These are phyloP conservation scores for Cotesia chilonis DNA, from an alignment of 1,140 invertebrate genomes.

Conservation along the genomic window DNA sequence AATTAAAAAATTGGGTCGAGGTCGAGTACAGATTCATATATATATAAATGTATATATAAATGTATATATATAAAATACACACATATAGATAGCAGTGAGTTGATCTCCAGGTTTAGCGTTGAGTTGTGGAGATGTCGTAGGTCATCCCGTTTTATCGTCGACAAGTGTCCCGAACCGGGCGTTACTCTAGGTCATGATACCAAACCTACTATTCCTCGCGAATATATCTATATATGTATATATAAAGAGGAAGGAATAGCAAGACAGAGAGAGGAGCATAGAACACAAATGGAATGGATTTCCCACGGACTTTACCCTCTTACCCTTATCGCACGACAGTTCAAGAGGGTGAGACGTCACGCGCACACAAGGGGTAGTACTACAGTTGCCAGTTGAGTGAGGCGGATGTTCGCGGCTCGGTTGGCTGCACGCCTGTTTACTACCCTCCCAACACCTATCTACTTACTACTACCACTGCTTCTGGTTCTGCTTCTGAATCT, in stretches of 20 bases:
- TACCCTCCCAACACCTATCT: conserved; percentile 2
- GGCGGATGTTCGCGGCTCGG: conserved; percentile 45
- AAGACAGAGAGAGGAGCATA: too few relatives aligned
- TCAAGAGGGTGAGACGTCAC: conserved; percentile 39
- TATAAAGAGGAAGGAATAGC: not conserved
- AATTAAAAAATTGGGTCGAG: not conserved
- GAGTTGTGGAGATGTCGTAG: conserved; percentile 48
- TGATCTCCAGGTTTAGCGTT: conserved; percentile 51
- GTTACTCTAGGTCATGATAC: conserved; percentile 61
- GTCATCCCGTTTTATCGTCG: conserved; percentile 55
- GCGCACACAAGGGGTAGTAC: conserved; percentile 20
- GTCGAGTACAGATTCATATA: not conserved
- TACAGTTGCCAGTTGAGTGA: conserved; percentile 33
- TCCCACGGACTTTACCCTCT: conserved; percentile 9
- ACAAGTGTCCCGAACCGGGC: conserved; percentile 42
- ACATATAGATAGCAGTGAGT: conserved; percentile 3
- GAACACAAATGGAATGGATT: conserved; percentile 9
- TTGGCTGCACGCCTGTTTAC: conserved; percentile 55
- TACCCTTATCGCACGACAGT: conserved; percentile 4
- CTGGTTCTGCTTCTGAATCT: not conserved
- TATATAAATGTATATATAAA: too few relatives aligned
- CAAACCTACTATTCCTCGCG: conserved; percentile 50
- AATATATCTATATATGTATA: conserved; percentile 10
- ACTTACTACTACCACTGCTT: too few relatives aligned
- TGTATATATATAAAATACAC: too few relatives aligned